Conservation (phyloP, 92 coral and sea anemone genomes). For the Virgularia gustaviana region DNA sequence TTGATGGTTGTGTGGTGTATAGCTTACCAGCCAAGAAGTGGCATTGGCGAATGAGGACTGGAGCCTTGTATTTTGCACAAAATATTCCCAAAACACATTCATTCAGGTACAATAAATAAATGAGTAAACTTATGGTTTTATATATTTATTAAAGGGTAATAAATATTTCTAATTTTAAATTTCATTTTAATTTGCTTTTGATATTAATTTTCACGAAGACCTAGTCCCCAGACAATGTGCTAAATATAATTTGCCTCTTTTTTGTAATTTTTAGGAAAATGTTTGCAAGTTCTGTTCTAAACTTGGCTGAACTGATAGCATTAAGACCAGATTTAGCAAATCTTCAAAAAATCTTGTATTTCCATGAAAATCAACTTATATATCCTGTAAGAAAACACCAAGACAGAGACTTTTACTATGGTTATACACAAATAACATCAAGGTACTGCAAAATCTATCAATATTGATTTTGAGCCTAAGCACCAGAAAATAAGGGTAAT, state of each 20-base stretch:
- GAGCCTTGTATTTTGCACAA: constrained; percentile 77
- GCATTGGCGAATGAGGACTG: constrained; percentile 98
- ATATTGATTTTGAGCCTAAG: not conserved
- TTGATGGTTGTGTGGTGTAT: constrained; percentile 56
- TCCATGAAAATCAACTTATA: constrained; percentile 89
- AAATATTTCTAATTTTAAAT: not conserved
- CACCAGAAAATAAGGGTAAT: not conserved
- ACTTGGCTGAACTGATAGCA: constrained; percentile 77
- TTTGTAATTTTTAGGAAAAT: constrained; percentile 53
- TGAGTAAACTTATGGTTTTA: too few species aligned
- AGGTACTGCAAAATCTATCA: constrained; percentile 43
- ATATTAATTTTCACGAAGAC: not conserved
- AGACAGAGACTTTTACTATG: constrained; percentile 93
- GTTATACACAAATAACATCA: constrained; percentile 84
- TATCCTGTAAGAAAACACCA: constrained; percentile 93
- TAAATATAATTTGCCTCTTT: not conserved
- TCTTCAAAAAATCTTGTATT: constrained; percentile 73
- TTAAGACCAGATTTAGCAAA: constrained; percentile 73
- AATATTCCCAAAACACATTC: constrained; percentile 50
- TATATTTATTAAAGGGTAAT: not conserved
- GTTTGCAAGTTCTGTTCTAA: constrained; percentile 83
- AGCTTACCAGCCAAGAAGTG: constrained; percentile 88
- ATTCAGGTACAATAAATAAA: constrained; percentile 52
- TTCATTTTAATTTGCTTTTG: not conserved
- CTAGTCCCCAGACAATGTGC: not conserved